Conservation (phyloP, 2,113 vertebrate genomes). For the Irena cyanogastra region DNA sequence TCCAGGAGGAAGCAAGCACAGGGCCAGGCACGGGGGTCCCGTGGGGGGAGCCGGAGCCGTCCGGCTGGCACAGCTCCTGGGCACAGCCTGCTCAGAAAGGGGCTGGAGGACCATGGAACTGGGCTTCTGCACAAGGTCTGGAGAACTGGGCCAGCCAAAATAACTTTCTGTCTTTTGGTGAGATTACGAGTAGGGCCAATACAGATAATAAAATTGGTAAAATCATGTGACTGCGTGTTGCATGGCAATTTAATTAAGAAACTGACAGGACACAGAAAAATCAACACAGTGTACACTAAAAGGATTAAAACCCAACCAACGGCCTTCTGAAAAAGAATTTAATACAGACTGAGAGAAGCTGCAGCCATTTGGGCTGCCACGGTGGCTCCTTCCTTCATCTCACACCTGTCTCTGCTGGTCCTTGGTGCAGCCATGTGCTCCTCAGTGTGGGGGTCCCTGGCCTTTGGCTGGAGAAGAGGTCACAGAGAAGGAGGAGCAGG, state of each 20-base stretch:
- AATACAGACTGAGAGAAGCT: neutral
- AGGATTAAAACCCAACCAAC: neutral
- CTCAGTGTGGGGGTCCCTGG: rapidly evolving
- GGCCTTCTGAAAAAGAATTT: neutral
- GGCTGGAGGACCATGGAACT: rapidly evolving
- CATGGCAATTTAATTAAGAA: conserved; percentile 11
- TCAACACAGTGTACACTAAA: neutral
- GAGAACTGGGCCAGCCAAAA: neutral
- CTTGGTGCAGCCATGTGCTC: rapidly evolving
- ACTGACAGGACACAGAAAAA: neutral
- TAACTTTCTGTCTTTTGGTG: neutral
- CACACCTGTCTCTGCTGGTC: rapidly evolving
- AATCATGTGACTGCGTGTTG: neutral
- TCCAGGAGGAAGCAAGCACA: neutral
- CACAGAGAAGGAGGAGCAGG: neutral
- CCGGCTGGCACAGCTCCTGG: neutral
- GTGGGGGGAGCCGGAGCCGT: rapidly evolving
- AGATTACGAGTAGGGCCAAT: neutral
- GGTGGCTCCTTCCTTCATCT: neutral
- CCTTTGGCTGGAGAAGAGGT: neutral
- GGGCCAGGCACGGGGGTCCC: rapidly evolving
- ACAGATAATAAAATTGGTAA: neutral
- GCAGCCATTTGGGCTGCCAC: neutral
- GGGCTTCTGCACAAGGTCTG: neutral
- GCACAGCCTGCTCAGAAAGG: neutral